A percentile compares a stretch with the other conserved stretches of the same genome.
These are phyloP conservation scores for Anser cygnoides DNA, from an alignment of 2,113 vertebrate genomes.

Conservation along the genomic window DNA sequence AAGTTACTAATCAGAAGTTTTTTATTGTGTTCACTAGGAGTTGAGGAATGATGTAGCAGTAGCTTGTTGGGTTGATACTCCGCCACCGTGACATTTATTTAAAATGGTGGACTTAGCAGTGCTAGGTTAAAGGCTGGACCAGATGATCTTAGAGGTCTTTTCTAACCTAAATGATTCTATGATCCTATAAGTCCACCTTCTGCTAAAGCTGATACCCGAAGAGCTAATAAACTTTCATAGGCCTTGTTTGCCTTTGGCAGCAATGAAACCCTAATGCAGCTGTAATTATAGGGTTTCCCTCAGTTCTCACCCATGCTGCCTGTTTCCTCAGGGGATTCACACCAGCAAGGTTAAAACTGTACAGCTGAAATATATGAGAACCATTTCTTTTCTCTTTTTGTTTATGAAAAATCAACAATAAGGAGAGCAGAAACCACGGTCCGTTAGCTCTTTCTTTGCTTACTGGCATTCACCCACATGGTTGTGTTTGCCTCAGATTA, in stretches of 20 bases:
- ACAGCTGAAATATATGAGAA: background rate
- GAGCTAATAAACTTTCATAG: background rate
- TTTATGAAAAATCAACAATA: background rate
- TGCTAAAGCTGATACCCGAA: background rate
- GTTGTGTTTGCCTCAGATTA: background rate
- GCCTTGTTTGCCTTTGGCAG: background rate
- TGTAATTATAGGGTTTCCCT: background rate
- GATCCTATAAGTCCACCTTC: background rate
- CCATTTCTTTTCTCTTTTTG: background rate
- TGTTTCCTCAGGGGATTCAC: background rate
- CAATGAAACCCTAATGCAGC: background rate
- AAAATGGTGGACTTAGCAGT: no score
- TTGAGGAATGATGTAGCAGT: background rate
- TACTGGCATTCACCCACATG: background rate
- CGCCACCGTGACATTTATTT: background rate
- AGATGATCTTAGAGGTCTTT: no score
- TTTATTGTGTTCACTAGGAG: background rate
- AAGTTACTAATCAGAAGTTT: background rate
- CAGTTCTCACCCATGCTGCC: background rate
- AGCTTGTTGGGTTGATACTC: background rate
- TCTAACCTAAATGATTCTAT: no score
- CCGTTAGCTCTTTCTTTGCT: background rate
- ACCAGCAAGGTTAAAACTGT: background rate
- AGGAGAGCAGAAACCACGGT: background rate
- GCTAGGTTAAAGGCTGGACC: no score